A percentile compares a stretch with the other conserved stretches of the same genome.
Evolutionary conservation across 2,797 vertebrate genomes (phyloP).

Genomic region (Melopsittacus undulatus): DNA sequence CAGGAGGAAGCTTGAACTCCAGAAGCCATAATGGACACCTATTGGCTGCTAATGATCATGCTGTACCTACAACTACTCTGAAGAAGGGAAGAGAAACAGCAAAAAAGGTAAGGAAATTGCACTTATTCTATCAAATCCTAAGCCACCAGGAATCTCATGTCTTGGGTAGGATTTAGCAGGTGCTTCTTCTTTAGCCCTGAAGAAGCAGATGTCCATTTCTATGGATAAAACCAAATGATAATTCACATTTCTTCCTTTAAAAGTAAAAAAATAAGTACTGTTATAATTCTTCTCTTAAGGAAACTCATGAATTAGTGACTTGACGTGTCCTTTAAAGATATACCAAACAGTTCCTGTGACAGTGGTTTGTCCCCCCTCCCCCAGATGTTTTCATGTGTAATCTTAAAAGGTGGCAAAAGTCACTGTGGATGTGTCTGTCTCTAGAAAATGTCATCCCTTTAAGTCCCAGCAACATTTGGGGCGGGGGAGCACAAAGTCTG

Average conservation of each 20-base stretch:
- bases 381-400: not conserved
- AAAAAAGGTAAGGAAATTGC: conserved; percentile 36
- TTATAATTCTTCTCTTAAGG: conserved; percentile 35
- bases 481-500: not conserved
- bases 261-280: conserved; percentile 62
- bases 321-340: conserved; percentile 10
- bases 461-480: conserved; percentile 10
- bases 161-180: conserved; percentile 2
- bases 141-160: conserved; percentile 33
- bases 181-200: not conserved
- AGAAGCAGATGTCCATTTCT: not conserved
- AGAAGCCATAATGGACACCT: conserved; percentile 70
- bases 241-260: conserved; percentile 41
- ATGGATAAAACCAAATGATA: not conserved
- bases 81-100: not conserved
- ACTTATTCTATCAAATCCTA: conserved; percentile 41
- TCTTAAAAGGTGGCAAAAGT: not conserved
- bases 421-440: not conserved
- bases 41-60: conserved; percentile 73
- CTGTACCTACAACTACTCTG: conserved; percentile 64
- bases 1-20: conserved; percentile 52
- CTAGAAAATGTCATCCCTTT: conserved; percentile 28
- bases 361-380: not conserved
- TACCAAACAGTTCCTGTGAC: not conserved
- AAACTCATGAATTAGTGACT: not conserved